Percentiles rank a stretch among this genome's conserved stretches.
Conservation (phyloP, 2,113 vertebrate genomes). For the Uropsilus gracilis region DNA sequence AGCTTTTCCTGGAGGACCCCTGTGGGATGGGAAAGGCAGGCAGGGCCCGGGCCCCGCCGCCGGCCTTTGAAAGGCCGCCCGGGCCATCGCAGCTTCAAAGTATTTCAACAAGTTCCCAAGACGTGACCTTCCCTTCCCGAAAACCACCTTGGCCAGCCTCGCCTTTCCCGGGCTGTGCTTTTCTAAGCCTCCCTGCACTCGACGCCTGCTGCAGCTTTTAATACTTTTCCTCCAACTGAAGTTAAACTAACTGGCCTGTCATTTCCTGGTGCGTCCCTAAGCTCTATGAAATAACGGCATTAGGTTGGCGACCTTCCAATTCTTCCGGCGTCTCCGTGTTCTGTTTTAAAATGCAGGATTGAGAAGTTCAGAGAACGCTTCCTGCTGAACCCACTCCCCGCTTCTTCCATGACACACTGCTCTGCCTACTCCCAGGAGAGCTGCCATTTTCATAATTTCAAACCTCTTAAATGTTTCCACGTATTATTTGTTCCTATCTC, state of each 20-base stretch:
- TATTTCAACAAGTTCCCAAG: slow-evolving; percentile 81
- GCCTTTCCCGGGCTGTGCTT: slow-evolving; percentile 73
- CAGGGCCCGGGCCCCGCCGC: neutral
- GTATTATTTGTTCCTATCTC: slow-evolving; percentile 66
- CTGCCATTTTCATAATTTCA: slow-evolving; percentile 78
- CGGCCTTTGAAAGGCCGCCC: slow-evolving; percentile 62
- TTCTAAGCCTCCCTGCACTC: slow-evolving; percentile 68
- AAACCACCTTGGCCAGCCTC: slow-evolving; percentile 63
- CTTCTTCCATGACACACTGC: slow-evolving; percentile 72
- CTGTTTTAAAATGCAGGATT: slow-evolving; percentile 73
- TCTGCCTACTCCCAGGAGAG: slow-evolving; percentile 60
- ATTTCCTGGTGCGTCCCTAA: slow-evolving; percentile 82
- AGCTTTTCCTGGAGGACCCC: slow-evolving; percentile 47
- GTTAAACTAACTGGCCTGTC: slow-evolving; percentile 82
- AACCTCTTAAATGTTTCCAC: slow-evolving; percentile 68
- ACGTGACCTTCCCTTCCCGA: slow-evolving; percentile 76
- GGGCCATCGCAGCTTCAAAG: slow-evolving; percentile 77
- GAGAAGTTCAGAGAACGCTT: slow-evolving; percentile 72
- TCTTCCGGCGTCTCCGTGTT: slow-evolving; percentile 75
- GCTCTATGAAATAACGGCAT: slow-evolving; percentile 81
- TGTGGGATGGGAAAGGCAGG: neutral
- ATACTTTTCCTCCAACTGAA: slow-evolving; percentile 80
- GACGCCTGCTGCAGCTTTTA: slow-evolving; percentile 81
- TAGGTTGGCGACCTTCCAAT: slow-evolving; percentile 78
- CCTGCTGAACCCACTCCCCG: slow-evolving; percentile 60